Base-by-base conservation (phyloP, 2,113 vertebrate genomes). In the Lipotes vexillifer region DNA sequence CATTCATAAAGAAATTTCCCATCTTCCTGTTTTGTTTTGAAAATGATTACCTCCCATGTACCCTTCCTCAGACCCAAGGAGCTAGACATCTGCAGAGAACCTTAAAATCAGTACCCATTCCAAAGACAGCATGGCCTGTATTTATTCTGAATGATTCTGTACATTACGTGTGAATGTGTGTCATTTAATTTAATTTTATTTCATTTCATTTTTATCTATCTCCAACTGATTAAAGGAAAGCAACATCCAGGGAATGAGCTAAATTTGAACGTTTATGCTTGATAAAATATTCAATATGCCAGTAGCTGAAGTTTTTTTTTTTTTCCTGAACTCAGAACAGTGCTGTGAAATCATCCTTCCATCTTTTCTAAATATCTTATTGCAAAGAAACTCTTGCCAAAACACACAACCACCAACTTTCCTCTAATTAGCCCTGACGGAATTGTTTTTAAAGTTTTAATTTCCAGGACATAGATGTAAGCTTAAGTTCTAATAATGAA, bases 381-480 rank as follows among this genome's bases (percentile, higher is more conserved):
- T 85, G 17, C n/a, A 94, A 90, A 97, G 63, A 66, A 96, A 94
- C 6, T 36, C 57, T 92, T 90, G 69, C 88, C 83, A 97, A 94
- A 92, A 81, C 72, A 81, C 78, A 88, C 31, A 92, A 23, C 17
- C 44, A 94, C 4, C 27, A 81, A 93, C 65, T 74, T 93, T 81
- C 25, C 31, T 95, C 81, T 97, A 95, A 97, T 96, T 95, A 96
- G 25, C 66, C 88, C 44, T 95, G 75, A 85, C 85, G 66, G 88
- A 88, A 81, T 93, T 97, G 29, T 94, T 93, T 96, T 81, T 88
- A 84, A 95, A 95, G 17, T 95, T 77, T 97, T 95, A 82, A 90
- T 95, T 97, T 95, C 77, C 38, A 94, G 75, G 69, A 77, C 85
- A 90, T 68, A 96, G 81, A 63, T 97, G 44, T 88, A 95, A 94